These are phyloP conservation scores for Aelia acuminata DNA, from an alignment of 2,888 invertebrate species.

Conservation along the genomic window DNA sequence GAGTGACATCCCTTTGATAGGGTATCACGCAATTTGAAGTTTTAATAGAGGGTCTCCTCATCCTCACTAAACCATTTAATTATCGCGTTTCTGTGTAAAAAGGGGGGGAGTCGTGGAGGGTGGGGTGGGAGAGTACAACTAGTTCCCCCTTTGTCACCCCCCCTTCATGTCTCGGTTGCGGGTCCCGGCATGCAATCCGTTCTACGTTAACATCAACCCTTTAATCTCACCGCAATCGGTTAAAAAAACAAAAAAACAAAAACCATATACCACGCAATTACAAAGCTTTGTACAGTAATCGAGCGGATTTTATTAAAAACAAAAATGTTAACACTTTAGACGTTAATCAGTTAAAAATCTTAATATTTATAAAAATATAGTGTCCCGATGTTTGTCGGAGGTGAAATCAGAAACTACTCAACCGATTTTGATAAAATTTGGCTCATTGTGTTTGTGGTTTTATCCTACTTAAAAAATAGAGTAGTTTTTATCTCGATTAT, in stretches of 20 bases:
- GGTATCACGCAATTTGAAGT: background rate
- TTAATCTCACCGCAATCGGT: background rate
- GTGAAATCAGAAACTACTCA: no score
- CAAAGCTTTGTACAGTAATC: background rate
- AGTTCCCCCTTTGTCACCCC: background rate
- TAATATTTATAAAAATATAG: no score
- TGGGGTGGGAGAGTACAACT: background rate
- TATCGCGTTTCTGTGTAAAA: background rate
- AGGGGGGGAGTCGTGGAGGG: background rate
- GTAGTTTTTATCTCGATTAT: no score
- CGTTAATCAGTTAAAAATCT: background rate
- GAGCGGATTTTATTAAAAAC: background rate
- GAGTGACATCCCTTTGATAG: background rate
- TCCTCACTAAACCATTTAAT: constrained; percentile 20
- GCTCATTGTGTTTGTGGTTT: no score
- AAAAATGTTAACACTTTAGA: background rate
- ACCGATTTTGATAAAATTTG: no score
- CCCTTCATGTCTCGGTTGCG: background rate
- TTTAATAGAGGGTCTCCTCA: constrained; percentile 2
- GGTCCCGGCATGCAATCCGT: background rate
- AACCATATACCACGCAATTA: background rate
- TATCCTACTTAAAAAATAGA: no score
- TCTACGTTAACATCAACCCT: background rate
- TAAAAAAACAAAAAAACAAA: background rate
- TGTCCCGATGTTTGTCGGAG: no score